Evolutionary conservation across 2,113 vertebrate species (phyloP).

Genomic region (Cathartes aura): DNA sequence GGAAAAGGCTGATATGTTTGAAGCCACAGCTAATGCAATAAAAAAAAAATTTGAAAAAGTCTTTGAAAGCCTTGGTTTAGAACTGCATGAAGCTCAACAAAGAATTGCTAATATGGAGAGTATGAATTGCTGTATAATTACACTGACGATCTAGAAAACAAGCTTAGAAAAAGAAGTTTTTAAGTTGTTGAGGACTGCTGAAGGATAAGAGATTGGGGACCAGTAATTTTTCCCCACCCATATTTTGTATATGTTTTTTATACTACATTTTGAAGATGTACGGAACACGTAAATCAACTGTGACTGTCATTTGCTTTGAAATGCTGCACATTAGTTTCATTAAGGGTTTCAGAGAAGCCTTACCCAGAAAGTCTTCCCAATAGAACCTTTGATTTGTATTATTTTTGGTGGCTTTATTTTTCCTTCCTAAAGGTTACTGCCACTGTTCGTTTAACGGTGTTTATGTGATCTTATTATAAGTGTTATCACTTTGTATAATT

Average conservation of each 20-base stretch:
- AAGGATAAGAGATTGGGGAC: neutral
- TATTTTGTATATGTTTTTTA: neutral
- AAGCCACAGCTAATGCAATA: constrained; percentile 34
- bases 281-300: neutral
- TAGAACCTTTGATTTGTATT: constrained; percentile 29
- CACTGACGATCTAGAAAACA: constrained; percentile 25
- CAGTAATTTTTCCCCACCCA: neutral
- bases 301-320: constrained; percentile 46
- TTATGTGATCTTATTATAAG: constrained; percentile 70
- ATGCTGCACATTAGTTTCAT: neutral
- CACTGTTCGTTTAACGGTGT: constrained; percentile 71
- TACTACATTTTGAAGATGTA: neutral
- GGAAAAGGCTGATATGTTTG: constrained; percentile 21
- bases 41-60: neutral
- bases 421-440: constrained; percentile 67
- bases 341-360: neutral
- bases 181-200: neutral
- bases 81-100: constrained; percentile 5
- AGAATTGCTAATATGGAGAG: neutral
- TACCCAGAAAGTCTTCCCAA: neutral
- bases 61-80: constrained; percentile 32
- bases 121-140: constrained; percentile 35
- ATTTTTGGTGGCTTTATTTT: constrained; percentile 60
- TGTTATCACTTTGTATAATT: constrained; percentile 76
- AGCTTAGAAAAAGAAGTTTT: neutral